Evolutionary conservation across 2,888 invertebrate genomes (phyloP), one percentile per base, ranked within the genome.

Genomic region (Hololepta plana): DNA sequence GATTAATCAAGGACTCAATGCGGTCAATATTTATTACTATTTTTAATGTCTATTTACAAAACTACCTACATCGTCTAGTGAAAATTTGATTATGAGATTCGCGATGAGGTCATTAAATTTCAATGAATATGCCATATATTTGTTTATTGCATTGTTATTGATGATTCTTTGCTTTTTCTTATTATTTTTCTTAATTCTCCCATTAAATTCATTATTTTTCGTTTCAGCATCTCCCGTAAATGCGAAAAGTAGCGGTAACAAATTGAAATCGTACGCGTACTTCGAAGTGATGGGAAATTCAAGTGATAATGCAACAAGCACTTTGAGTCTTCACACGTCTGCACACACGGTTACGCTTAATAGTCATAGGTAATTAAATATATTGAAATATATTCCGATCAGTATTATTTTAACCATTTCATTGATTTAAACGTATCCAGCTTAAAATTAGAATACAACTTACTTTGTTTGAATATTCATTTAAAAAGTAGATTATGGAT

Each of bases 311-410:
- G n/a, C n/a, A n/a, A 37, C 47, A 28, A 43, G 45, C 38, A 44
- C 46, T 33, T 38, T 50, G 39, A 51, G 47, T 45, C 43, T 51
- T 38, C 49, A 46, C 37, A 48, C 50, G 36, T 47, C 51, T 40
- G 49, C 51, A 43, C 53, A 52, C 42, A 45, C 51, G 42, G 48
- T 54, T 59, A 62, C 61, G 60, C 62, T 63, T 60, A 64, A 61
- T 62, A 63, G 62, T 62, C 62, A 63, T 62, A 63, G 62, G 63
- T 63, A 45, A n/a, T n/a, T n/a, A n/a, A 55, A 53, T 38, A 19
- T 11, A 22, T 14, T 24, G 10, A 9, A 12, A 15, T 13, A 12
- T 23, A 11, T 11, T 23, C 13, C 7, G n/a, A 17, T 8, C 17
- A 17, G n/a, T 17, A 17, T 17, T 8, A n/a, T 8, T 17, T 8